Evolutionary conservation across 2,888 invertebrate genomes (phyloP).

Genomic region (Ametastegia equiseti): DNA sequence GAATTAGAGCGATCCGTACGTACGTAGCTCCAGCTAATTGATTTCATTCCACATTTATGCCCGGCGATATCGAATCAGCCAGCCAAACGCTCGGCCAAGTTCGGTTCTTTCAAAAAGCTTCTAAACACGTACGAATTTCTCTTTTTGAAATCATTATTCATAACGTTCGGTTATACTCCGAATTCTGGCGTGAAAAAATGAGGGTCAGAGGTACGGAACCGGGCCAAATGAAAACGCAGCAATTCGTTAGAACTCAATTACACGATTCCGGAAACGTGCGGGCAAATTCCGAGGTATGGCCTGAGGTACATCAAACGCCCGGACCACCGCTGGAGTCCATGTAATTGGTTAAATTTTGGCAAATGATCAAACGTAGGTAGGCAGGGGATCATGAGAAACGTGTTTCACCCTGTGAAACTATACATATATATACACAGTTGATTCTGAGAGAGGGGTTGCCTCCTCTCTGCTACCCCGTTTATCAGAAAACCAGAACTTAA

Average conservation of each 20-base stretch:
- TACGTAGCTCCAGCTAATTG: neutral
- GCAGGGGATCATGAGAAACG: neutral
- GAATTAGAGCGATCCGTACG: neutral
- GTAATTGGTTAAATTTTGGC: constrained; percentile 48
- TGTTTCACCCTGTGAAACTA: constrained; percentile 22
- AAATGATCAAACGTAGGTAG: constrained; percentile 42
- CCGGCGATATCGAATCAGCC: neutral
- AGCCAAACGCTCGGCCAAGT: no score
- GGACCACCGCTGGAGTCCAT: constrained; percentile 31
- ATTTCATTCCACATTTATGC: neutral
- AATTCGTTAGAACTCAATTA: constrained; percentile 44
- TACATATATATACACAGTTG: constrained; percentile 1
- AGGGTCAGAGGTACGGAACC: neutral
- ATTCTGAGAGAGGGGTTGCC: neutral
- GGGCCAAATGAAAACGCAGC: constrained; percentile 17
- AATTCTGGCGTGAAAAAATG: neutral
- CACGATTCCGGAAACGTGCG: constrained; percentile 16
- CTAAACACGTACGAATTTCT: no score
- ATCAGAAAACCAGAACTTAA: neutral
- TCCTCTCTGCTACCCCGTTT: neutral
- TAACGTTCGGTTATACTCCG: neutral
- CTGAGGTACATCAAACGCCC: constrained; percentile 38
- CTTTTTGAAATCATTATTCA: no score
- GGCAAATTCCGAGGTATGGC: constrained; percentile 19
- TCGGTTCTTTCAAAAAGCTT: no score